Conservation (phyloP, 2,113 vertebrate genomes). For the Lophotis ruficrista region DNA sequence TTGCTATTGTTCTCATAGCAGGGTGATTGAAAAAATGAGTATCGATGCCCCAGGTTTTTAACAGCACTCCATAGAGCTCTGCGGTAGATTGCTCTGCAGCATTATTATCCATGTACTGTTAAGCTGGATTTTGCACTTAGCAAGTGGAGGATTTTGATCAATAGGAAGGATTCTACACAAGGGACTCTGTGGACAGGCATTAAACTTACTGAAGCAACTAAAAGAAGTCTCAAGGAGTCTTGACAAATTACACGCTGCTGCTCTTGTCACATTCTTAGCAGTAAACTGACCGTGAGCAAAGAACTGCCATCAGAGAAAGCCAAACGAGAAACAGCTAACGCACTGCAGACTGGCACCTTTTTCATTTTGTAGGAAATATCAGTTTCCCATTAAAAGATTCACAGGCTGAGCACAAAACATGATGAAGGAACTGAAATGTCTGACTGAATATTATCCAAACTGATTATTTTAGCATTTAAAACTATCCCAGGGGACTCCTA, state of each 20-base stretch:
- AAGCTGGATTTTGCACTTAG: slow-evolving; percentile 29
- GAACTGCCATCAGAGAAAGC: background rate
- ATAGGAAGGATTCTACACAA: slow-evolving; percentile 11
- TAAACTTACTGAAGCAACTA: slow-evolving; percentile 55
- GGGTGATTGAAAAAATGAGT: background rate
- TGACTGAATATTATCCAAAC: background rate
- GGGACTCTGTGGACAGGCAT: background rate
- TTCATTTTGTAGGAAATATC: background rate
- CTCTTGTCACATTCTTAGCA: slow-evolving; percentile 27
- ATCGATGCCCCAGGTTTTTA: background rate
- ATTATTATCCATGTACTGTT: slow-evolving; percentile 25
- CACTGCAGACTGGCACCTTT: background rate
- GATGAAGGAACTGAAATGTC: background rate
- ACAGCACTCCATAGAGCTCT: background rate
- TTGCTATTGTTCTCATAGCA: background rate
- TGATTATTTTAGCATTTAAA: background rate
- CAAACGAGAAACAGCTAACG: background rate
- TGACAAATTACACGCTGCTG: slow-evolving; percentile 27
- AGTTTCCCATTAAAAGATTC: background rate
- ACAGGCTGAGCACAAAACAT: background rate
- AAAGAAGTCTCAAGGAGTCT: slow-evolving; percentile 42
- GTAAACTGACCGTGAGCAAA: slow-evolving; percentile 24
- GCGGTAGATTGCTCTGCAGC: background rate
- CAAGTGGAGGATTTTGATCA: slow-evolving; percentile 54
- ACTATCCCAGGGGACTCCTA: background rate